Percentiles rank a stretch among this genome's conserved stretches.
Conservation (phyloP, 2,888 invertebrate species). For the Yponomeuta cagnagella region DNA sequence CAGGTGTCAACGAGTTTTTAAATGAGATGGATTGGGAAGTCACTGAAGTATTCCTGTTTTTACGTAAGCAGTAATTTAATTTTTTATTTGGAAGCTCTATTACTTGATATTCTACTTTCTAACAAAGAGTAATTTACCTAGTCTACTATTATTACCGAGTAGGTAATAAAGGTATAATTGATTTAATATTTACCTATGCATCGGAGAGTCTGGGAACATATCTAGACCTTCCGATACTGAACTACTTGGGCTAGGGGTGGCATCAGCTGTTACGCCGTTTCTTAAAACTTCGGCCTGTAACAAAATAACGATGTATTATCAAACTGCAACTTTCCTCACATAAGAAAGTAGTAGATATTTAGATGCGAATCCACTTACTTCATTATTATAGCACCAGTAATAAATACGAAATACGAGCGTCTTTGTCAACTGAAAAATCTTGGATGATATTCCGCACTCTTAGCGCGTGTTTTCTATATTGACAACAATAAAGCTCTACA, state of each 20-base stretch:
- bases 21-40: background rate
- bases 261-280: slow-evolving; percentile 80
- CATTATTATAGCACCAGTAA: too few relatives aligned
- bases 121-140: background rate
- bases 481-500: too few relatives aligned
- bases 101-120: background rate
- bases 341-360: too few relatives aligned
- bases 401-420: too few relatives aligned
- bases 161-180: background rate
- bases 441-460: too few relatives aligned
- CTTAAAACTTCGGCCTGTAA: slow-evolving; percentile 69
- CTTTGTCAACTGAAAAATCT: too few relatives aligned
- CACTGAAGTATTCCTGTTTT: background rate
- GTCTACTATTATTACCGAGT: background rate
- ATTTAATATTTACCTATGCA: slow-evolving; percentile 78
- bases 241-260: slow-evolving; percentile 92
- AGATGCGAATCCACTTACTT: too few relatives aligned
- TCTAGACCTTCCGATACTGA: slow-evolving; percentile 93
- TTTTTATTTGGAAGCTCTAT: background rate
- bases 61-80: background rate
- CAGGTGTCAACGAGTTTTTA: slow-evolving; percentile 1
- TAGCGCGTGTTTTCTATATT: too few relatives aligned
- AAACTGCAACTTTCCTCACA: too few relatives aligned
- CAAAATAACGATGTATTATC: background rate
- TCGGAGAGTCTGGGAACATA: slow-evolving; percentile 91